phyloP scores from a whole-genome alignment of 2,888 invertebrate genomes.

The Argynnis bischoffii region DNA sequence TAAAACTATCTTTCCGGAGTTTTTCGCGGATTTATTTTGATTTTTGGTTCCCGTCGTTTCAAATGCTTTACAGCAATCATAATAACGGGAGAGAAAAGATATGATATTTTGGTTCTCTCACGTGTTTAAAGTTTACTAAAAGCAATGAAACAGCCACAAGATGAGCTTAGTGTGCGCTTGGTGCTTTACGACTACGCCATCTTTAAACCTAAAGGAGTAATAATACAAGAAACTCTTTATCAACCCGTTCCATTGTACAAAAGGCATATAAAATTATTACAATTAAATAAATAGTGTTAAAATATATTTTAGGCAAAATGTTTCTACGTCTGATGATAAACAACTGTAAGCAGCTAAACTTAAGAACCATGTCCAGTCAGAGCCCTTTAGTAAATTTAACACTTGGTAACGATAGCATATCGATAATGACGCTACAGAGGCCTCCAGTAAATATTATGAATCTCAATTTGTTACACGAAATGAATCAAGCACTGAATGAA shows the following conservation, averaged over 20 bases:
- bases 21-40: too few species aligned
- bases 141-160: too few species aligned
- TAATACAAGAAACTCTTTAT: not conserved
- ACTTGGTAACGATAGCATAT: conserved; percentile 86
- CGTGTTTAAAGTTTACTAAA: too few species aligned
- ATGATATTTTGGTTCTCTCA: too few species aligned
- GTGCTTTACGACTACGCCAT: too few species aligned
- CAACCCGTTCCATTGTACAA: not conserved
- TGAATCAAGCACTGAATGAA: conserved; percentile 84
- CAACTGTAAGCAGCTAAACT: conserved; percentile 49
- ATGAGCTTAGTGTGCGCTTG: too few species aligned
- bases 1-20: too few species aligned
- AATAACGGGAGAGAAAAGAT: too few species aligned
- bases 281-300: not conserved
- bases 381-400: conserved; percentile 81
- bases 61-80: too few species aligned
- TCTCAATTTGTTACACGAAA: conserved; percentile 85
- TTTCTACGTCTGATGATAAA: conserved; percentile 54
- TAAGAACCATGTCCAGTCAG: conserved; percentile 60
- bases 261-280: not conserved
- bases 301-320: conserved; percentile 53
- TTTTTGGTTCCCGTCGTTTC: too few species aligned
- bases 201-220: too few species aligned
- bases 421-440: conserved; percentile 87
- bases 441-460: conserved; percentile 92